Base-by-base conservation (phyloP, 2,888 invertebrate species). In the Rhogogaster chlorosoma region DNA sequence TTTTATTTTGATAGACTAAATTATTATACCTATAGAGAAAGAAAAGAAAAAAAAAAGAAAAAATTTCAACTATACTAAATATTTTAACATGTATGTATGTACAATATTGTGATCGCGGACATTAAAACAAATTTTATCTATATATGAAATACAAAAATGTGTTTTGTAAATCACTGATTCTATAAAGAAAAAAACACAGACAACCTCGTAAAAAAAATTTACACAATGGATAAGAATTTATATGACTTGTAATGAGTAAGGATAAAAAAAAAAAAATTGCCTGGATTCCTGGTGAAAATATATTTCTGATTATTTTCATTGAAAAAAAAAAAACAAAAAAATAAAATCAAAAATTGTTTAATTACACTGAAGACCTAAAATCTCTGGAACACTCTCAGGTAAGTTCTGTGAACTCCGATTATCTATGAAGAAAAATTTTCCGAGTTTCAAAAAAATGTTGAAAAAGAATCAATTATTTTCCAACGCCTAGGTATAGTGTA, bases 111-210 rank as follows among this genome's bases (percentile, higher is more conserved):
- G 71, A 71, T n/a, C 22, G n/a, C 32, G 71, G 38, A 38, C 36
- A 71, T 32, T 71, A 71, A 71, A 71, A 71, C 15, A 71, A 38
- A 42, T 67, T 26, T 71, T 71, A 42, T 36, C 71, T 71, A 36
- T 42, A n/a, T 71, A 38, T 38, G n/a, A n/a, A 9, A 36, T 38
- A 1, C 15, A 38, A 71, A 38, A n/a, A 29, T 1, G 6, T 29
- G 6, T 67, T 67, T 3, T 29, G 15, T 6, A 15, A 9, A 67
- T 29, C 29, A 53, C 2, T 53, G 45, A 12, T 53, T n/a, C 1
- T n/a, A 1, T n/a, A n/a, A n/a, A n/a, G n/a, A n/a, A n/a, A n/a
- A n/a, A n/a, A n/a, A n/a, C n/a, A n/a, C n/a, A n/a, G n/a, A n/a
- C n/a, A 53, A 53, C 6, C 53, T n/a, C n/a, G n/a, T 53, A n/a